phyloP scores from a whole-genome alignment of 2,113 vertebrate genomes.

The Neopipo cinnamomea region DNA sequence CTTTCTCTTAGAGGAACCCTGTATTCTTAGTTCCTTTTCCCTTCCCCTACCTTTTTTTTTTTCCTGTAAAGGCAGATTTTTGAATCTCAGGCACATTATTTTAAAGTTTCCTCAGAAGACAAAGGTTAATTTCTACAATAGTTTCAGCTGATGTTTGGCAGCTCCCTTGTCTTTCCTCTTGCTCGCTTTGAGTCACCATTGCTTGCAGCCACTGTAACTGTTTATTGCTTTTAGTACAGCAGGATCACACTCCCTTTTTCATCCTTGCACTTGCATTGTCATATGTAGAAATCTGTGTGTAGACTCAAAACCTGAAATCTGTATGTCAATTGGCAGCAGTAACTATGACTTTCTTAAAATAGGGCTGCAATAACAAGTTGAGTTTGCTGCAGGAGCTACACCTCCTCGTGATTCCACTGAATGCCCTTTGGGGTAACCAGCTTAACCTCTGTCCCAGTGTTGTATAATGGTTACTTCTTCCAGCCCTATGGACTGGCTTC shows the following conservation, averaged over 20 bases:
- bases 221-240: not conserved
- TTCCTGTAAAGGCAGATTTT: not conserved
- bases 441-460: not conserved
- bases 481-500: not conserved
- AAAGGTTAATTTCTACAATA: not conserved
- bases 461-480: not conserved
- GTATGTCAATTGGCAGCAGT: not conserved
- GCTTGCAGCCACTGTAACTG: not conserved
- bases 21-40: not conserved
- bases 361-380: not conserved
- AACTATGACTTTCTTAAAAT: not conserved
- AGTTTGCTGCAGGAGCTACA: not conserved
- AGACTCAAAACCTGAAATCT: not conserved
- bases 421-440: not conserved
- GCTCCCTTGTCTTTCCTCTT: not conserved
- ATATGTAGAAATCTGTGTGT: not conserved
- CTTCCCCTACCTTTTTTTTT: not conserved
- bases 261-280: not conserved
- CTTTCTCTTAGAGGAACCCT: not conserved
- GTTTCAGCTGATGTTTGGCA: not conserved
- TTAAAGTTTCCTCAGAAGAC: not conserved
- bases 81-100: not conserved
- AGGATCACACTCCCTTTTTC: not conserved
- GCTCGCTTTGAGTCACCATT: not conserved
- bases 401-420: not conserved